Conservation (phyloP, 2,113 vertebrate genomes). For the Trichechus manatus region DNA sequence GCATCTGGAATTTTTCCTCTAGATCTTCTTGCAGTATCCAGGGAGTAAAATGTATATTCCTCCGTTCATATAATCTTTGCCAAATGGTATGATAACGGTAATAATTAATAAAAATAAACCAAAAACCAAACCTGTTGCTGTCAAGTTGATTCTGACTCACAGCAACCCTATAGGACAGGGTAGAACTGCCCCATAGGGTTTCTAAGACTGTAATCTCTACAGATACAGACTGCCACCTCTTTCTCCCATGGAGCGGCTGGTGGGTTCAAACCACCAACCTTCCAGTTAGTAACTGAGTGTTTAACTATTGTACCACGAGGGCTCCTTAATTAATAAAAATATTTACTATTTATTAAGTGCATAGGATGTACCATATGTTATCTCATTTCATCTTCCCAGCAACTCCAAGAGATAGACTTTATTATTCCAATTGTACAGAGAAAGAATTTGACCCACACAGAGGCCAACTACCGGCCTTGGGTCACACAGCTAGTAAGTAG, state of each 20-base stretch:
- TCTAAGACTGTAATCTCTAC: background rate
- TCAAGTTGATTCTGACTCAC: background rate
- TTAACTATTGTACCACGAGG: background rate
- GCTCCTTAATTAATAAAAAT: background rate
- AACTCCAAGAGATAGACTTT: background rate
- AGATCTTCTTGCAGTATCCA: background rate
- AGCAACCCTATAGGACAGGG: background rate
- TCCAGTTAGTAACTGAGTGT: background rate
- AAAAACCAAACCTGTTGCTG: background rate
- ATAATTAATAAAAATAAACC: background rate
- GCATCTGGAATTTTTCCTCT: background rate
- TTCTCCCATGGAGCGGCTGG: background rate
- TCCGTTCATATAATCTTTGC: background rate
- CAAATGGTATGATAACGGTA: background rate
- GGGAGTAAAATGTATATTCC: background rate
- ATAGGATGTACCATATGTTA: background rate
- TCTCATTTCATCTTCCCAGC: background rate
- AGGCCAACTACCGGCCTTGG: background rate
- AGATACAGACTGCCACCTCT: background rate
- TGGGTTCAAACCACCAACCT: background rate
- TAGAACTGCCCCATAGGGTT: background rate
- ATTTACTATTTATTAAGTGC: background rate
- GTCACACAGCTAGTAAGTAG: background rate
- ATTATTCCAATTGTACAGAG: background rate
- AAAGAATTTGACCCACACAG: slow-evolving; percentile 31